Percentiles rank a stretch among this genome's conserved stretches.
These are phyloP conservation scores for Emmelina monodactyla DNA, from an alignment of 2,888 invertebrate species.

Conservation along the genomic window DNA sequence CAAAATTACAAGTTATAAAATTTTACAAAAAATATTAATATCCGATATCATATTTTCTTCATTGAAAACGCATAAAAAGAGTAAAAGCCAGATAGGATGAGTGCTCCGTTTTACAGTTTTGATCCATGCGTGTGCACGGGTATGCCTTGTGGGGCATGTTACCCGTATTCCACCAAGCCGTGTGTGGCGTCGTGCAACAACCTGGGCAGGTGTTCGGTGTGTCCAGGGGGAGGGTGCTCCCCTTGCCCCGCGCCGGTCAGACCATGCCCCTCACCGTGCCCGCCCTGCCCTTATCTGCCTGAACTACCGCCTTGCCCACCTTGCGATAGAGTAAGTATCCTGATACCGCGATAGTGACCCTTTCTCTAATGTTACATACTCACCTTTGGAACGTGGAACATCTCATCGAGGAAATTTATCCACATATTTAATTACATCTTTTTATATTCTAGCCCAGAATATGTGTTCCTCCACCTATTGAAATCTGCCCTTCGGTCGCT, in stretches of 20 bases:
- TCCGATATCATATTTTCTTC: not conserved
- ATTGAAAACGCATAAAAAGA: too few relatives aligned
- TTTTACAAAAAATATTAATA: constrained; percentile 2
- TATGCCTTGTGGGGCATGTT: constrained; percentile 47
- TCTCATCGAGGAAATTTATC: too few relatives aligned
- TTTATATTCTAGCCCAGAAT: constrained; percentile 26
- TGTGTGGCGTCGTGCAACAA: constrained; percentile 40
- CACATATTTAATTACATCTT: too few relatives aligned
- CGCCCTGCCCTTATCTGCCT: constrained; percentile 36
- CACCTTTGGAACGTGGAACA: too few relatives aligned
- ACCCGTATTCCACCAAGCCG: constrained; percentile 47
- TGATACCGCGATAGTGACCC: too few relatives aligned
- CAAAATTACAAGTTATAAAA: too few relatives aligned
- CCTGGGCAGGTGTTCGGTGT: constrained; percentile 39
- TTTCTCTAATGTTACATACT: too few relatives aligned
- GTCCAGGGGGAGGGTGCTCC: constrained; percentile 54
- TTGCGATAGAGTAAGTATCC: constrained; percentile 47
- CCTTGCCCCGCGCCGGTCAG: constrained; percentile 54
- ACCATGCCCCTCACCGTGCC: constrained; percentile 41
- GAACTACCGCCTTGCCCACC: constrained; percentile 46
- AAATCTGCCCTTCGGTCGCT: constrained; percentile 34
- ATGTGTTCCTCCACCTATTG: constrained; percentile 26
- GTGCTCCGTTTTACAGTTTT: constrained; percentile 53
- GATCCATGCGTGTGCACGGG: constrained; percentile 50
- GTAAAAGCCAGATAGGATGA: constrained; percentile 43